Evolutionary conservation across 2,797 vertebrate species (phyloP), one percentile per base, ranked within the genome.

Genomic region (Rhynchonycteris naso): DNA sequence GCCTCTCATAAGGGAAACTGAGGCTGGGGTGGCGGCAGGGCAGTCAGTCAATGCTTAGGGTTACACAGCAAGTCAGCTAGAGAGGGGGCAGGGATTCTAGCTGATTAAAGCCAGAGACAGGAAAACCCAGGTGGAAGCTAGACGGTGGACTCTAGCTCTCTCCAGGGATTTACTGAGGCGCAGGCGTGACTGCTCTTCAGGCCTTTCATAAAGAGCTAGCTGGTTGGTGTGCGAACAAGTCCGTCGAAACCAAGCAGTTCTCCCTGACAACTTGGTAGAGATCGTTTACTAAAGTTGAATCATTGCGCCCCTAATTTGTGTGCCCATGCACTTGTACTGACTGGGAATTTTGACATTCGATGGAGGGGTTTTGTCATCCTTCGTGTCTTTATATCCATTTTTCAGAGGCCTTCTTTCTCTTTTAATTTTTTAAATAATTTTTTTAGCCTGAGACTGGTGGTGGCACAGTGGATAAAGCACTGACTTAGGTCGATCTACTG

Each of bases 321-420:
- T 12, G 9, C 22, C 28, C 2, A 5, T 4, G 26, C 12, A 24
- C 24, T 14, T 22, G 33, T 56, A 13, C 8, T 5, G 0, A 2
- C 8, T 30, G 50, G 75, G 61, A 68, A 56, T 58, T 6, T 19
- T 4, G 28, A 58, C 10, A 26, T 22, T 12, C 11, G 3, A 12
- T 13, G 30, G 80, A 19, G 65, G 18, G 33, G 28, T 56, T 59
- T 19, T 54, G 61, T 22, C 50, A 56, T 33, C 15, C 16, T 88
- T 58, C 79, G 22, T 33, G 12, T 33, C 50, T 33, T 24, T 56
- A 24, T 11, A 43, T 11, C 33, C 30, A 22, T 76, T 86, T 78
- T 38, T 56, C 24, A 33, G 1, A 76, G 33, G 18, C 26, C 50
- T 19, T 71, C 15, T 58, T 66, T 80, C 50, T 52, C 19, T 85